phyloP scores from a whole-genome alignment of 1,140 invertebrate species.

The Ruditapes philippinarum region DNA sequence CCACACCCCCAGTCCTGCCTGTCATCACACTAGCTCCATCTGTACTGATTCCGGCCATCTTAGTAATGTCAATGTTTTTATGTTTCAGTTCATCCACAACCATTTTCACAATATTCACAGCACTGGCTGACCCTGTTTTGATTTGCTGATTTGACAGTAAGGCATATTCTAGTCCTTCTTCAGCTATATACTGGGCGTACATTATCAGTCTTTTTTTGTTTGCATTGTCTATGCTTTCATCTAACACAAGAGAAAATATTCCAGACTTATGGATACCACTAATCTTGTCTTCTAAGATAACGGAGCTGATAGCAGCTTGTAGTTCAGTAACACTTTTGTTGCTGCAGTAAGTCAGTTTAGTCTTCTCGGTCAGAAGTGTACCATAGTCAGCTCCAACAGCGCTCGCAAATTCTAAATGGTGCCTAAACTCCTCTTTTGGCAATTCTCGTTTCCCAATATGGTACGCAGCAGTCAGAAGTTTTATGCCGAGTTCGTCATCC shows the following conservation, averaged over 20 bases:
- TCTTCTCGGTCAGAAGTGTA: not conserved
- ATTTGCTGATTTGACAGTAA: constrained; percentile 32
- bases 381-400: not conserved
- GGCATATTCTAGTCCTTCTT: not conserved
- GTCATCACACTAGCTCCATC: constrained; percentile 56
- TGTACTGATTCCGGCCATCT: constrained; percentile 34
- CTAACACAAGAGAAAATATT: constrained; percentile 43
- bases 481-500: not conserved
- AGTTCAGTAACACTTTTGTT: not conserved
- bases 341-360: constrained; percentile 1
- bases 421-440: not conserved
- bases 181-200: constrained; percentile 28
- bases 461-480: not conserved
- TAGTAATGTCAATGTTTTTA: constrained; percentile 24
- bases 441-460: not conserved
- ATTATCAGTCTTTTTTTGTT: constrained; percentile 47
- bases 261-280: constrained; percentile 29
- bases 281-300: constrained; percentile 29
- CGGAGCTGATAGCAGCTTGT: constrained; percentile 7
- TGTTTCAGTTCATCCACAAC: not conserved
- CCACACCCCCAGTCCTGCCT: constrained; percentile 29
- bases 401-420: not conserved
- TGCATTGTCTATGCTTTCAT: constrained; percentile 51
- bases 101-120: not conserved
- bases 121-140: not conserved